These are phyloP conservation scores for Hydra vulgaris DNA, from an alignment of 30 jellyfish, hydroid and myxozoan genomes.

Conservation along the genomic window DNA sequence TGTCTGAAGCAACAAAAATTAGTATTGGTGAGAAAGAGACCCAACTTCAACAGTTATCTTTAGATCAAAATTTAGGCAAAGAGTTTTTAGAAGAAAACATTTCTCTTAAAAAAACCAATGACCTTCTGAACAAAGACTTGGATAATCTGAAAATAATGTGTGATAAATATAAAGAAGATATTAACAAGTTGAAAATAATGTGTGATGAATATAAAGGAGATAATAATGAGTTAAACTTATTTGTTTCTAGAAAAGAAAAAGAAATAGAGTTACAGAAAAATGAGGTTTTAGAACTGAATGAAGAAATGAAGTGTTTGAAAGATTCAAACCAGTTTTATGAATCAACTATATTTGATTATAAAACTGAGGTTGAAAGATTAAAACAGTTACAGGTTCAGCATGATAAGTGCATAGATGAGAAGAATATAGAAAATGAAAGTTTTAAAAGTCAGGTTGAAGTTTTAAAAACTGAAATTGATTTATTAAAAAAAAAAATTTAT, in stretches of 20 bases:
- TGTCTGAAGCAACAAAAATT: not conserved
- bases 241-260: not conserved
- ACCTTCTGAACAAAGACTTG: not conserved
- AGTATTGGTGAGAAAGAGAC: not conserved
- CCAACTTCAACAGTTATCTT: not conserved
- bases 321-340: not conserved
- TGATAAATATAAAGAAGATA: not conserved
- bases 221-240: not conserved
- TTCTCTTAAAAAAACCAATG: not conserved
- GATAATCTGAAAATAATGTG: not conserved
- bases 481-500: not conserved
- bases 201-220: not conserved
- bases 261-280: not conserved
- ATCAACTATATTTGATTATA: not conserved
- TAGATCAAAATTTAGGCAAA: not conserved
- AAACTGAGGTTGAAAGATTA: not conserved
- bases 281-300: not conserved
- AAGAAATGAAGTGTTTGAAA: conserved; percentile 3
- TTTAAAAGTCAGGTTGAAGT: not conserved
- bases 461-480: conserved; percentile 11
- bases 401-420: not conserved
- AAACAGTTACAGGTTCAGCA: not conserved
- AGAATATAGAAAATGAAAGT: not conserved
- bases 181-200: not conserved
- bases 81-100: not conserved